phyloP scores from a whole-genome alignment of 1,140 invertebrate species.

The Tetramorium parvispinum region DNA sequence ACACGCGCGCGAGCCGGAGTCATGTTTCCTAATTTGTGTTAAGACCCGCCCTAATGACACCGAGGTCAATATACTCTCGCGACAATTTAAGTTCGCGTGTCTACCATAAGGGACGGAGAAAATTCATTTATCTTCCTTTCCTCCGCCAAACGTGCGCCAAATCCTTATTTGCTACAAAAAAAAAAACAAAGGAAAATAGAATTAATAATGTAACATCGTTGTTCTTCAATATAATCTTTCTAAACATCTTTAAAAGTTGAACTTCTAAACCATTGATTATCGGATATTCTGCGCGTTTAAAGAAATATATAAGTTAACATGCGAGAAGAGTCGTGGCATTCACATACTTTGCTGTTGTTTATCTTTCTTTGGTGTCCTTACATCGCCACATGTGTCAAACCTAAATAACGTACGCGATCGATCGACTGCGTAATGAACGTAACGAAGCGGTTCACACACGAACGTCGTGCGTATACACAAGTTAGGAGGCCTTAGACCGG shows the following conservation, averaged over 20 bases:
- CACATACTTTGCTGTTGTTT: conserved; percentile 37
- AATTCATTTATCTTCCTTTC: background rate
- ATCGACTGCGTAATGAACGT: conserved; percentile 42
- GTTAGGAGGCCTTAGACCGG: background rate
- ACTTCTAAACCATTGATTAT: background rate
- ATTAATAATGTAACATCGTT: background rate
- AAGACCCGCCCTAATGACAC: conserved; percentile 70
- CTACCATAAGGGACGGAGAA: background rate
- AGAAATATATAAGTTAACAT: background rate
- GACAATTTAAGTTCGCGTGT: conserved; percentile 20
- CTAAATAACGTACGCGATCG: conserved; percentile 45
- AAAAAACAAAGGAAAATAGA: background rate
- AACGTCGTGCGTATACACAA: conserved; percentile 24
- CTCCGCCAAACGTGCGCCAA: background rate
- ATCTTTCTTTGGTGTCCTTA: conserved; percentile 23
- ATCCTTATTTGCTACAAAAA: background rate
- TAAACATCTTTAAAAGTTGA: background rate
- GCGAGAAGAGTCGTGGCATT: background rate
- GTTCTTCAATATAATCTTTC: background rate
- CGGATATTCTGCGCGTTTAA: background rate
- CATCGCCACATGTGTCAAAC: conserved; percentile 30
- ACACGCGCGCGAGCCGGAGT: conserved; percentile 72
- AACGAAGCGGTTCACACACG: conserved; percentile 26
- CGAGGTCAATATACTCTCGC: conserved; percentile 62
- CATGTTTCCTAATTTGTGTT: conserved; percentile 81